A percentile compares a stretch with the other conserved stretches of the same genome.
Evolutionary conservation across 2,888 invertebrate species (phyloP).

Genomic region (Catonia carolina): DNA sequence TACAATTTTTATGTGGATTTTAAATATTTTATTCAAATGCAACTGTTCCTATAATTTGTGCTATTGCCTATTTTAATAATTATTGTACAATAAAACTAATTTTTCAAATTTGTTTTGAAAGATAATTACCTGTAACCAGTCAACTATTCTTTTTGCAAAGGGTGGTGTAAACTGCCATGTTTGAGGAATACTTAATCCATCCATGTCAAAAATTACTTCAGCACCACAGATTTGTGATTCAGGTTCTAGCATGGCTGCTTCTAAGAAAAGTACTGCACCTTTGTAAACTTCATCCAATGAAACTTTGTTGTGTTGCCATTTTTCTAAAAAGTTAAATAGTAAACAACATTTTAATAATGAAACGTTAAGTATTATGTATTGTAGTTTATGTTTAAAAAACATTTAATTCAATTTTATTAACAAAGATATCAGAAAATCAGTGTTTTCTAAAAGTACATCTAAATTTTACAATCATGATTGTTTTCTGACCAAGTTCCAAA

Average conservation of each 20-base stretch:
- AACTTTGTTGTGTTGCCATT: conserved; percentile 69
- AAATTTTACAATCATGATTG: too few relatives aligned
- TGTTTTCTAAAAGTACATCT: too few relatives aligned
- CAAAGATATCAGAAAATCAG: too few relatives aligned
- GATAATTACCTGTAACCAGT: conserved; percentile 39
- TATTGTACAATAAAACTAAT: too few relatives aligned
- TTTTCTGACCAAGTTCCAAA: too few relatives aligned
- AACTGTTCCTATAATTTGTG: too few relatives aligned
- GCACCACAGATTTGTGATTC: conserved; percentile 70
- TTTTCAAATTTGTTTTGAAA: too few relatives aligned
- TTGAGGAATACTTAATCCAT: conserved; percentile 64
- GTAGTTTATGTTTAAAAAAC: not conserved
- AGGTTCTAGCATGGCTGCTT: conserved; percentile 72
- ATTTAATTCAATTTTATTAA: conserved; percentile 2
- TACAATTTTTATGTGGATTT: too few relatives aligned
- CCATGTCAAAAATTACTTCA: conserved; percentile 66
- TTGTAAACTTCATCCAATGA: conserved; percentile 61
- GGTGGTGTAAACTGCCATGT: conserved; percentile 69
- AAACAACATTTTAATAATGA: conserved; percentile 2
- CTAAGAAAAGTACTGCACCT: conserved; percentile 59
- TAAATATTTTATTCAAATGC: too few relatives aligned
- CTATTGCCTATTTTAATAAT: too few relatives aligned
- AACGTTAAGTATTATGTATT: not conserved
- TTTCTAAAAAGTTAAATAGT: conserved; percentile 39
- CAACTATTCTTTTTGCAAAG: conserved; percentile 40